Conservation (phyloP, 2,113 vertebrate genomes). For the Cyprinus carpio region DNA sequence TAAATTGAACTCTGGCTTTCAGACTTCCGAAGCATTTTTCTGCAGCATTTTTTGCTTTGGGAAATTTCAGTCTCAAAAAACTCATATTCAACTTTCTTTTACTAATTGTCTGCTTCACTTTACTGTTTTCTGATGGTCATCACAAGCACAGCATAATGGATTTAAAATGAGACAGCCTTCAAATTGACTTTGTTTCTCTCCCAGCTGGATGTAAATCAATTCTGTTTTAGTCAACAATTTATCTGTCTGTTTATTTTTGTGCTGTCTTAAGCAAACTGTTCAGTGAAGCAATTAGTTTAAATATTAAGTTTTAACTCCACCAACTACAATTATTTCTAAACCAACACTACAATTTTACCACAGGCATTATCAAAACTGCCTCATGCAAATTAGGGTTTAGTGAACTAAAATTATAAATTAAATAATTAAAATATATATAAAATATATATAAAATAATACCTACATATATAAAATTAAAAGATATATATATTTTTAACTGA, state of each 20-base stretch:
- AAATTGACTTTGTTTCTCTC: slow-evolving; percentile 18
- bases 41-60: neutral
- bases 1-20: neutral
- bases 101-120: slow-evolving; percentile 6
- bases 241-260: slow-evolving; percentile 22
- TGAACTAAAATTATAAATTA: too few species aligned
- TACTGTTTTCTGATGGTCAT: slow-evolving; percentile 23
- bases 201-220: slow-evolving; percentile 29
- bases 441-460: neutral
- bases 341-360: neutral
- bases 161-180: slow-evolving; percentile 9
- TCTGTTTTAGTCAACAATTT: slow-evolving; percentile 15
- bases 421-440: neutral
- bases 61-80: neutral
- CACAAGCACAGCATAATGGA: slow-evolving; percentile 15
- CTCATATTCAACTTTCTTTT: neutral
- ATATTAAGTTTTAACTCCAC: neutral
- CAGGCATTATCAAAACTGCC: neutral
- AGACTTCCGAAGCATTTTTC: neutral
- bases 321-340: neutral
- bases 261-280: neutral
- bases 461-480: neutral
- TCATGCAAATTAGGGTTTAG: neutral
- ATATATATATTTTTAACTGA: neutral
- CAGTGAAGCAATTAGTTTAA: slow-evolving; percentile 1